A percentile compares a stretch with the other conserved stretches of the same genome.
Evolutionary conservation across 2,113 vertebrate genomes (phyloP).

Genomic region (Ceuthmochares aereus): DNA sequence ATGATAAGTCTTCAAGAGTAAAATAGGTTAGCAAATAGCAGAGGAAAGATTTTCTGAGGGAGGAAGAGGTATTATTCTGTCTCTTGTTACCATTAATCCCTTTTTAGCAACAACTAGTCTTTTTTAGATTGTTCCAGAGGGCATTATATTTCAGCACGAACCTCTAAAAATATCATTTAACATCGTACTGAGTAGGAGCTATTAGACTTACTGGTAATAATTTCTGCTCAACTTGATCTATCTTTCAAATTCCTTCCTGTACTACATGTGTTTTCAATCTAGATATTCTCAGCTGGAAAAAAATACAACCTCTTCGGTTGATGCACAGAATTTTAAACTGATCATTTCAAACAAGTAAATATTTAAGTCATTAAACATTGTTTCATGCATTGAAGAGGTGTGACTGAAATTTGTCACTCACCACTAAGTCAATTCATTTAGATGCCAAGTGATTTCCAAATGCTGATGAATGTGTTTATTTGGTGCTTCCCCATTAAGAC

Average conservation of each 20-base stretch:
- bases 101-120: neutral
- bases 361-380: neutral
- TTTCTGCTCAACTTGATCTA: neutral
- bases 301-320: neutral
- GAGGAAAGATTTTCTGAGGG: neutral
- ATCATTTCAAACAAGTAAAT: neutral
- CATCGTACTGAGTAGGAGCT: neutral
- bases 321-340: neutral
- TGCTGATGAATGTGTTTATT: neutral
- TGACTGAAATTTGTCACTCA: neutral
- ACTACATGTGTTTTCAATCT: neutral
- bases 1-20: neutral
- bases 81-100: neutral
- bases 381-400: neutral
- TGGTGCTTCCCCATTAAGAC: neutral
- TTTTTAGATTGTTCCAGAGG: neutral
- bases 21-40: neutral
- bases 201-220: neutral
- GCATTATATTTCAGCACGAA: constrained; percentile 2
- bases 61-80: neutral
- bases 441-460: neutral
- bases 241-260: neutral
- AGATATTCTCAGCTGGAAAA: neutral
- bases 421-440: neutral
- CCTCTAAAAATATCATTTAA: neutral